A percentile compares a stretch with the other conserved stretches of the same genome.
Evolutionary conservation across 2,888 invertebrate species (phyloP).

Genomic region (Conomelus anceps): DNA sequence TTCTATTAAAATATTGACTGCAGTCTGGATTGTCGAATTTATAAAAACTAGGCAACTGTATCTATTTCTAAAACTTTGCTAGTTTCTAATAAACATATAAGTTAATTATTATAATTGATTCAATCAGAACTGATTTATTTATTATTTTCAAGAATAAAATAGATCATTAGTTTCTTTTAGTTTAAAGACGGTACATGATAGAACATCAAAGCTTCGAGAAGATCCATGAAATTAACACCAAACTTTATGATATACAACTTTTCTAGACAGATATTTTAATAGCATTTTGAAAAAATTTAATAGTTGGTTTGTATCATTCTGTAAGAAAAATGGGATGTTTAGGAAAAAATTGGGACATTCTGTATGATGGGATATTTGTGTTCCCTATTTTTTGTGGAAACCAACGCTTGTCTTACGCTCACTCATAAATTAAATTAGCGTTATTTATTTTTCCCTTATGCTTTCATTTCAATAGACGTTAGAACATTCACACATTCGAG

Average conservation of each 20-base stretch:
- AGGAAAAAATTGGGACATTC: too few relatives aligned
- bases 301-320: background rate
- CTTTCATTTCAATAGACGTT: background rate
- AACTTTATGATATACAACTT: background rate
- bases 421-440: background rate
- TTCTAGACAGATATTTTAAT: background rate
- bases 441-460: background rate
- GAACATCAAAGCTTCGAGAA: background rate
- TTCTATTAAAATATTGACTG: too few relatives aligned
- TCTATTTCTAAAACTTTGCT: too few relatives aligned
- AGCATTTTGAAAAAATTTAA: background rate
- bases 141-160: too few relatives aligned
- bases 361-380: too few relatives aligned
- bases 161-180: too few relatives aligned
- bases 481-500: background rate
- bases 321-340: background rate
- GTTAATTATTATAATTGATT: too few relatives aligned
- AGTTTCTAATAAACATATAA: too few relatives aligned
- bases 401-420: background rate
- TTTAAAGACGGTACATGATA: background rate
- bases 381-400: background rate
- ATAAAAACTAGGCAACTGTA: too few relatives aligned
- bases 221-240: background rate
- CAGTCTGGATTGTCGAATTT: too few relatives aligned
- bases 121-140: too few relatives aligned